These are phyloP conservation scores for Melopsittacus undulatus DNA, from an alignment of 2,797 vertebrate species.

Conservation along the genomic window DNA sequence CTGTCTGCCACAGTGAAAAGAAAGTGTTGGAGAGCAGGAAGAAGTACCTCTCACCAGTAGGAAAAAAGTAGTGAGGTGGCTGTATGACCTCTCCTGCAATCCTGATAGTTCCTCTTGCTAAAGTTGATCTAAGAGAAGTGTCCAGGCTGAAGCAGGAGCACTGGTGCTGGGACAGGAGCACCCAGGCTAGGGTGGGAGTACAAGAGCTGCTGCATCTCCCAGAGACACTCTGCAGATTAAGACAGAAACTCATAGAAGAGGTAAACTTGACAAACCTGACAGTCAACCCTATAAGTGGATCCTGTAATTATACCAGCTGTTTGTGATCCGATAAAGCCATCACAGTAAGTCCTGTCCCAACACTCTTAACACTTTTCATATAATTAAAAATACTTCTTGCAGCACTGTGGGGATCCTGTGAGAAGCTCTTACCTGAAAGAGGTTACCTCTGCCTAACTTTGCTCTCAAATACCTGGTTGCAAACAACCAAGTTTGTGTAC, in stretches of 20 bases:
- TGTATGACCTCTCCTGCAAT: not conserved
- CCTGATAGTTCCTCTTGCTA: not conserved
- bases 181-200: not conserved
- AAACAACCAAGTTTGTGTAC: not conserved
- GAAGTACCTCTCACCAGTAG: not conserved
- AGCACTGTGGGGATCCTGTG: not conserved
- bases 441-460: not conserved
- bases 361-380: not conserved
- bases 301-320: not conserved
- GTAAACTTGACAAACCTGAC: not conserved
- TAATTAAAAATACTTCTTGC: not conserved
- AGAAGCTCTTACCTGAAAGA: not conserved
- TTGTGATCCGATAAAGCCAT: not conserved
- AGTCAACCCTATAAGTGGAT: accelerated
- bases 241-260: not conserved
- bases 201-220: not conserved
- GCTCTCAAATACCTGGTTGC: not conserved
- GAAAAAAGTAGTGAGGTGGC: not conserved
- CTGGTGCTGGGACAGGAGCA: not conserved
- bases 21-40: not conserved
- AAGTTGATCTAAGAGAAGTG: not conserved
- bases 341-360: not conserved
- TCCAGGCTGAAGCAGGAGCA: not conserved
- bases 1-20: not conserved
- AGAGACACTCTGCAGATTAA: not conserved